These are phyloP conservation scores for Pristiophorus japonicus DNA, from an alignment of 2,113 vertebrate species.

Conservation along the genomic window DNA sequence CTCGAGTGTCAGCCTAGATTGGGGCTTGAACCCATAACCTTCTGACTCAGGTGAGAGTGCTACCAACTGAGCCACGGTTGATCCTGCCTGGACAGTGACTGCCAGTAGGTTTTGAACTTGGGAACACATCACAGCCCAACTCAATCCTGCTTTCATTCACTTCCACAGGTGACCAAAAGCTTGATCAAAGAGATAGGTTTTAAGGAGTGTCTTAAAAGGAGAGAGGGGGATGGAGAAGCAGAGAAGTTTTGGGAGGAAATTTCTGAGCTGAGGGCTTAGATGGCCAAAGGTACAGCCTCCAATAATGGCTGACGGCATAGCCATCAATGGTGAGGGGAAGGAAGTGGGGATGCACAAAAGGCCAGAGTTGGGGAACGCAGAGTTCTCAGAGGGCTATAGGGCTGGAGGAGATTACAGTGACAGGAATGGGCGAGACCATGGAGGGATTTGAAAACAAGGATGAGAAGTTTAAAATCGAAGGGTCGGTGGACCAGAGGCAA, in stretches of 20 bases:
- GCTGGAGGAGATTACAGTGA: neutral
- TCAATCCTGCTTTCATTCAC: neutral
- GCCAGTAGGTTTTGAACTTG: neutral
- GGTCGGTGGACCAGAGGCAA: neutral
- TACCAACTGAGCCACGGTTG: no score
- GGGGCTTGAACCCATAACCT: no score
- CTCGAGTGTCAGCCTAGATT: no score
- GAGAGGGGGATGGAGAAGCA: no score
- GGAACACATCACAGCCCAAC: neutral
- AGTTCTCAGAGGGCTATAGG: neutral
- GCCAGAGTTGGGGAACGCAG: neutral
- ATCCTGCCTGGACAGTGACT: neutral
- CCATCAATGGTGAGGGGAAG: neutral
- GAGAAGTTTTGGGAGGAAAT: neutral
- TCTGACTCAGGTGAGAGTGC: no score
- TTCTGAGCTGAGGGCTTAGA: neutral
- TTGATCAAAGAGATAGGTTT: neutral
- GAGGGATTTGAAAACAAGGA: neutral
- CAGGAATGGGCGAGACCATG: neutral
- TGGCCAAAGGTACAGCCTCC: neutral
- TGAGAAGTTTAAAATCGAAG: neutral
- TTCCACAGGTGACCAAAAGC: neutral
- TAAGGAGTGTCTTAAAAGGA: neutral
- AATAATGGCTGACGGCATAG: neutral
- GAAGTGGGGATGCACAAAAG: neutral